A percentile compares a stretch with the other conserved stretches of the same genome.
phyloP scores from a whole-genome alignment of 30 jellyfish, hydroid and myxozoan species.

The Sanderia malayensis region DNA sequence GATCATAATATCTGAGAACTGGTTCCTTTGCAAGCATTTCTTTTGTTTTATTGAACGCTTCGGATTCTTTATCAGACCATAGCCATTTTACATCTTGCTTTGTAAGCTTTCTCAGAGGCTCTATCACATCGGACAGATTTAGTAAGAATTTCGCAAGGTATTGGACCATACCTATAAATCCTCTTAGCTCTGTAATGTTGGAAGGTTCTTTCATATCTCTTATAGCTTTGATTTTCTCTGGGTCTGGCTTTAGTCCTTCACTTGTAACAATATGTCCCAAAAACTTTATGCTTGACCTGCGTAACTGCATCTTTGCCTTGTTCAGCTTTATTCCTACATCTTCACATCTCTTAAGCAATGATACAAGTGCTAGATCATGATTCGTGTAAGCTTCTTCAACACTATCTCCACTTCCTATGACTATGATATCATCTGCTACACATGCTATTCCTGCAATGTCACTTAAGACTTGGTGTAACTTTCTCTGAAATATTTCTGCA shows the following conservation, averaged over 20 bases:
- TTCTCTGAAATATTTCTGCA: slow-evolving; percentile 45
- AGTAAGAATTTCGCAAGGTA: slow-evolving; percentile 55
- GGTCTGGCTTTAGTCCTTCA: slow-evolving; percentile 63
- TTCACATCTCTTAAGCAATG: slow-evolving; percentile 26
- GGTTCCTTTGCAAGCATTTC: slow-evolving; percentile 33
- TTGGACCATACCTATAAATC: slow-evolving; percentile 48
- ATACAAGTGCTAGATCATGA: slow-evolving; percentile 33
- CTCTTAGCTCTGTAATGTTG: slow-evolving; percentile 36
- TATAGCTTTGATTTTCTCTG: slow-evolving; percentile 57
- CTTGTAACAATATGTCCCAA: slow-evolving; percentile 47
- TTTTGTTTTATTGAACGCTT: slow-evolving; percentile 44
- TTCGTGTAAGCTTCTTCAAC: slow-evolving; percentile 17
- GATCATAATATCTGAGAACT: slow-evolving; percentile 38
- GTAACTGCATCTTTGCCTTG: slow-evolving; percentile 38
- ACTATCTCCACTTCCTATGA: slow-evolving; percentile 15
- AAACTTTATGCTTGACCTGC: slow-evolving; percentile 30
- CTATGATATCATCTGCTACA: slow-evolving; percentile 34
- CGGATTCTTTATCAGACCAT: slow-evolving; percentile 32
- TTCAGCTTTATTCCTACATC: slow-evolving; percentile 49
- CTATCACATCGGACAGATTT: slow-evolving; percentile 39
- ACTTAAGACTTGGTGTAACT: slow-evolving; percentile 16
- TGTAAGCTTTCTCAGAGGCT: slow-evolving; percentile 60
- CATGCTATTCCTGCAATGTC: slow-evolving; percentile 2
- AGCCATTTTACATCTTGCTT: slow-evolving; percentile 43
- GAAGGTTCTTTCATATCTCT: slow-evolving; percentile 43